phyloP scores from a whole-genome alignment of 2,797 vertebrate species.

The Pipistrellus nathusii region DNA sequence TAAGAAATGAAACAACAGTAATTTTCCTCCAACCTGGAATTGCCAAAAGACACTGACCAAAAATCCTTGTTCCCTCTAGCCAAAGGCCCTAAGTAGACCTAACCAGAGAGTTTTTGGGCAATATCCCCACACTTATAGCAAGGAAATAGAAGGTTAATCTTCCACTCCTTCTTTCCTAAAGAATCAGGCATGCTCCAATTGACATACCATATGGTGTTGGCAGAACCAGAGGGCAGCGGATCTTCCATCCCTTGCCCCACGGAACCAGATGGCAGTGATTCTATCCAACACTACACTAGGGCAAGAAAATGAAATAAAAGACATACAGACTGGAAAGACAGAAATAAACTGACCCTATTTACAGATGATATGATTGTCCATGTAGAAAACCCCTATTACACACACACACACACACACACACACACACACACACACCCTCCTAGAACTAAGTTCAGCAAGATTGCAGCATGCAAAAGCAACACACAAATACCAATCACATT shows the following conservation, averaged over 20 bases:
- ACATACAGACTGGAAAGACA: not conserved
- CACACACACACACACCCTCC: not conserved
- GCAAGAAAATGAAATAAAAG: not conserved
- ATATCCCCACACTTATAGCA: not conserved
- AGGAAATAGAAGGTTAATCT: not conserved
- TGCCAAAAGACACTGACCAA: not conserved
- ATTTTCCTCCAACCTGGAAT: not conserved
- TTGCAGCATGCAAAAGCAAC: not conserved
- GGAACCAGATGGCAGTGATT: too few relatives aligned
- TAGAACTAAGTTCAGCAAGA: not conserved
- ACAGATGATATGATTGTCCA: not conserved
- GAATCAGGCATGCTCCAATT: not conserved
- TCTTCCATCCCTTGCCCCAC: not conserved
- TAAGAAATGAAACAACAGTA: not conserved
- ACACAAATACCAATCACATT: not conserved
- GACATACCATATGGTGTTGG: not conserved
- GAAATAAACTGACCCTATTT: not conserved
- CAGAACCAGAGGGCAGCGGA: not conserved
- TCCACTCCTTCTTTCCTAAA: not conserved
- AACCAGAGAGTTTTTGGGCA: not conserved
- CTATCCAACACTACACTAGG: not conserved
- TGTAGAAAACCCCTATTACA: not conserved
- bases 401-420: too few relatives aligned
- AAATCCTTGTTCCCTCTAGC: not conserved
- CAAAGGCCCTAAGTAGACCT: not conserved